These are phyloP conservation scores for Andrena minutula DNA, from an alignment of 2,888 invertebrate genomes.

Conservation along the genomic window DNA sequence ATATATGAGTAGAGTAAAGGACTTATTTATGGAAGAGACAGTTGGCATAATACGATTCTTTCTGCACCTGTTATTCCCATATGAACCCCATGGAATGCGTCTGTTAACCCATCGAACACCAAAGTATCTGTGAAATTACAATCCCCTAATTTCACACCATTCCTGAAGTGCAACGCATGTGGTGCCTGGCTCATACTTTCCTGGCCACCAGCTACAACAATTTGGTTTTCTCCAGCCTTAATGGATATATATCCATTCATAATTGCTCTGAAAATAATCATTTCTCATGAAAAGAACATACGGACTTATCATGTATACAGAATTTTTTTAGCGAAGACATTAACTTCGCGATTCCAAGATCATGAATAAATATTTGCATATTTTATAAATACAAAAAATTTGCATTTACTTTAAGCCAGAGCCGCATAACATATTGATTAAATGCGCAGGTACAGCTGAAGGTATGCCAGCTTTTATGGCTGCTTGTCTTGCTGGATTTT, in stretches of 20 bases:
- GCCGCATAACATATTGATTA: constrained; percentile 93
- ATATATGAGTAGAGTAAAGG: neutral
- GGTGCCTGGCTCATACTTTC: constrained; percentile 93
- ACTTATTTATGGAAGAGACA: neutral
- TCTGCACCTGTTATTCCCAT: constrained; percentile 92
- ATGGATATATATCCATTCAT: constrained; percentile 90
- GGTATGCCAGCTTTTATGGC: constrained; percentile 91
- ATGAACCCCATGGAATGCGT: constrained; percentile 90
- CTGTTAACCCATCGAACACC: constrained; percentile 90
- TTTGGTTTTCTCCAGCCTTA: constrained; percentile 87
- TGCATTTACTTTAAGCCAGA: constrained; percentile 90
- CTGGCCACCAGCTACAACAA: constrained; percentile 93
- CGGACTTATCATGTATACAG: neutral
- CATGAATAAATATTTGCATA: neutral
- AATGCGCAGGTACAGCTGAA: constrained; percentile 89
- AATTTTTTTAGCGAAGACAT: neutral
- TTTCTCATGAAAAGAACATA: constrained; percentile 3
- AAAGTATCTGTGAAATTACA: constrained; percentile 88
- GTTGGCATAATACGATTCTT: neutral
- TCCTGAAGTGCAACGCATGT: constrained; percentile 88
- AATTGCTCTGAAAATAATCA: constrained; percentile 86
- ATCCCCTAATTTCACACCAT: constrained; percentile 89
- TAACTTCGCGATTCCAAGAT: neutral
- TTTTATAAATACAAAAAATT: neutral
- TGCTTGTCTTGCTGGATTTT: constrained; percentile 94